Evolutionary conservation across 2,888 invertebrate genomes (phyloP), one percentile per base, ranked within the genome.

Genomic region (Lasioglossum pauxillum): DNA sequence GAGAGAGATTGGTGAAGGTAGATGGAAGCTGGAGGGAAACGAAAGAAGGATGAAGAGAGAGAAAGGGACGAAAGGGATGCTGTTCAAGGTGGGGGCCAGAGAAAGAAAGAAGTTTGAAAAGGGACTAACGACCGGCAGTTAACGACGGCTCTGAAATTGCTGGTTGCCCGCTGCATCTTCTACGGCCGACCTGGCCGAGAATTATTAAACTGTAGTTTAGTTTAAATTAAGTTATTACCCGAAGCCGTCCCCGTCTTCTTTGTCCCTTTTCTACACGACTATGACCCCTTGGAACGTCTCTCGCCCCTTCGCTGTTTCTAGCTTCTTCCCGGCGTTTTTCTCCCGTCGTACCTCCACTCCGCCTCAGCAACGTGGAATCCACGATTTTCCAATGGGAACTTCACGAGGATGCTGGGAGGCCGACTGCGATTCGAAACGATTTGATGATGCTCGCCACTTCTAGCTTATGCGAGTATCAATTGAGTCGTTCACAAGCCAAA

Each of bases 181-280:
- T 91, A 92, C 94, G 92, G 93, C 93, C 94, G 91, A 93, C 93
- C 91, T 92, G 93, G 91, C 91, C 85, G 92, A 93, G 95, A 95
- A 95, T 95, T 95, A 95, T 95, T 95, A 95, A 95, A 95, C 95
- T 95, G 95, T 95, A 95, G 95, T 95, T 95, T 95, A 95, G 95
- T 95, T 95, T 95, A 95, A 95, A 95, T 95, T 95, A 95, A 95
- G 95, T 95, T 95, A 95, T 95, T 95, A 95, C 95, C 94, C 93
- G 90, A 91, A 92, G 93, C 92, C 92, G 90, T 78, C 92, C 90
- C 91, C 92, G 92, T 93, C 41, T 94, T 94, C 92, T 93, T 94
- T 85, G 83, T 81, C 80, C 80, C 83, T 89, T 88, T 90, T 86
- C 87, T 77, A 76, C 84, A 77, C 84, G 84, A 83, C 88, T 83